A percentile compares a stretch with the other conserved stretches of the same genome.
These are phyloP conservation scores for Micrasema longulum DNA, from an alignment of 1,140 invertebrate genomes.

Conservation along the genomic window DNA sequence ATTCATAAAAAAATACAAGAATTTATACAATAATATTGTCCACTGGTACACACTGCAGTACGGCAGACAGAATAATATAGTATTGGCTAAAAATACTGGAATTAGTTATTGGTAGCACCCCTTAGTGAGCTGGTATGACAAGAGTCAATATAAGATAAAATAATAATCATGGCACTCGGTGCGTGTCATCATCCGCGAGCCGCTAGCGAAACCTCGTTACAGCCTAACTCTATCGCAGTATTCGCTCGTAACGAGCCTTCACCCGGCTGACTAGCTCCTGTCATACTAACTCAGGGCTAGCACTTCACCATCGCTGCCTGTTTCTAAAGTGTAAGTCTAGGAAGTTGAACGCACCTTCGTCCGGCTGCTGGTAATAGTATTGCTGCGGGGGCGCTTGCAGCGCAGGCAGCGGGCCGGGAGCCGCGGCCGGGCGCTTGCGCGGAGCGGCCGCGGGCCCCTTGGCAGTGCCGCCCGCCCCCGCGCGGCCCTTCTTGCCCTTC, in stretches of 20 bases:
- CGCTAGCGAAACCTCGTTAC: slow-evolving; percentile 68
- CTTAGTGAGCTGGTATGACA: slow-evolving; percentile 70
- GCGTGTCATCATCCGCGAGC: slow-evolving; percentile 65
- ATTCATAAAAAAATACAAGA: slow-evolving; percentile 62
- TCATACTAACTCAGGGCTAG: slow-evolving; percentile 70
- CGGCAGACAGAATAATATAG: slow-evolving; percentile 63
- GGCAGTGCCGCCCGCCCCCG: slow-evolving; percentile 56
- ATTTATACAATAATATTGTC: slow-evolving; percentile 63
- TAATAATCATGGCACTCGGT: slow-evolving; percentile 63
- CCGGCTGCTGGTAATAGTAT: slow-evolving; percentile 69
- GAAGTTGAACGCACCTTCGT: slow-evolving; percentile 70
- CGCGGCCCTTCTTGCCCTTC: slow-evolving; percentile 60
- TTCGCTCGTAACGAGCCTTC: slow-evolving; percentile 43
- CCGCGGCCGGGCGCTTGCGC: slow-evolving; percentile 67
- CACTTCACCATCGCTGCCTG: slow-evolving; percentile 70
- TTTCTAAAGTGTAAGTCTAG: slow-evolving; percentile 69
- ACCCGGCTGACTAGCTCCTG: slow-evolving; percentile 58
- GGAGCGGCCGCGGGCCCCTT: slow-evolving; percentile 61
- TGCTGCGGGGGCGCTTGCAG: slow-evolving; percentile 64
- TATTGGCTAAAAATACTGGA: slow-evolving; percentile 64
- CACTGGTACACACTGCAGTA: slow-evolving; percentile 64
- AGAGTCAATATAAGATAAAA: slow-evolving; percentile 67
- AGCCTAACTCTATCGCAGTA: too few relatives aligned
- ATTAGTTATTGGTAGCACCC: slow-evolving; percentile 70
- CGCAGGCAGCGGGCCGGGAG: slow-evolving; percentile 63